Evolutionary conservation across 2,797 vertebrate genomes (phyloP), one percentile per base, ranked within the genome.

Genomic region (Hypotaenidia okinawae): DNA sequence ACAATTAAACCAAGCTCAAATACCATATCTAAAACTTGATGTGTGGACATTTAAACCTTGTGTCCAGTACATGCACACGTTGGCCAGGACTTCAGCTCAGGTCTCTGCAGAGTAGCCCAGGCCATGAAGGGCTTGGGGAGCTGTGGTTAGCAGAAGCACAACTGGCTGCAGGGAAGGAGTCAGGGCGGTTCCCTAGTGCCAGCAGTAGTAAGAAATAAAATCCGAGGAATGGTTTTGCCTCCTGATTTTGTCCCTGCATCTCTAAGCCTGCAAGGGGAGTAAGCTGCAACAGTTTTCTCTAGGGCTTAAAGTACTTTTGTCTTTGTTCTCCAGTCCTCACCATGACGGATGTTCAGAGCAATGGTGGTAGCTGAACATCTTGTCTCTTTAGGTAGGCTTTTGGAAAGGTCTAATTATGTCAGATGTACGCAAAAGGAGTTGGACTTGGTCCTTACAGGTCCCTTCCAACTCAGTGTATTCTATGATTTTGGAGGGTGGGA

Each of bases 51-150:
- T 21, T 32, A 13, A 51, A 22, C 10, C 1, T n/a, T 21, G 24
- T n/a, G 45, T 25, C 16, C 13, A 3, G 13, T 9, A 11, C 3
- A 5, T 3, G n/a, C 15, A 17, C 19, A 4, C 0, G 0, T 5
- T 15, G n/a, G 22, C 15, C 0, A 3, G 37, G 37, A 9, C 35
- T 17, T 41, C 21, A n/a, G 6, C 22, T 13, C 9, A 9, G 22
- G 32, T 28, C 37, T 15, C 39, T 47, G 30, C 33, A 49, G 66
- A 49, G 12, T 25, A 35, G 35, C 21, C 28, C 5, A 0, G 25
- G 4, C 15, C 3, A 15, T 5, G 74, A 57, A 45, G 33, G 2
- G 0, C 27, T 2, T 17, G 43, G 43, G 30, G n/a, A 52, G 30
- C 30, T 3, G 64, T 4, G 32, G 59, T 12, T 3, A 28, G 23